Percentiles rank a stretch among this genome's conserved stretches.
Conservation (phyloP, 2,797 vertebrate genomes). For the Smutsia gigantea region DNA sequence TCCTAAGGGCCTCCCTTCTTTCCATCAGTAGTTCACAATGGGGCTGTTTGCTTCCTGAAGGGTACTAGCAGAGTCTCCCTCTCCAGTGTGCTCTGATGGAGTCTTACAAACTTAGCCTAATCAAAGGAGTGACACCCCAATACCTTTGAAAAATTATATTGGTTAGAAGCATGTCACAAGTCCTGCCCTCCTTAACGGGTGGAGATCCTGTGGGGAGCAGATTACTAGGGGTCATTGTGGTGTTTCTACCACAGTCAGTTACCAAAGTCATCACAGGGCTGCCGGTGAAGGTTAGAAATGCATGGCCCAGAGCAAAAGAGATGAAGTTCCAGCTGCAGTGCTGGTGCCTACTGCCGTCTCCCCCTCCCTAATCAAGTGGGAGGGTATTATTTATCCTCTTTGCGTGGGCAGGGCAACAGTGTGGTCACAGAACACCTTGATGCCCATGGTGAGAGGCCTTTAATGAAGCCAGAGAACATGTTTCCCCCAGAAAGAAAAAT, state of each 20-base stretch:
- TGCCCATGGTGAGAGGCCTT: slow-evolving; percentile 66
- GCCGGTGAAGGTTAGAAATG: not conserved
- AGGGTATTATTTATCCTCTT: slow-evolving; percentile 54
- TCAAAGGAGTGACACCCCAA: not conserved
- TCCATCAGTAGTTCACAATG: not conserved
- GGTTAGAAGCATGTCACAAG: not conserved
- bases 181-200: too few relatives aligned
- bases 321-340: not conserved
- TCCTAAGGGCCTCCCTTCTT: not conserved
- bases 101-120: not conserved
- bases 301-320: not conserved
- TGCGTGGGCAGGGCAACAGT: slow-evolving; percentile 66
- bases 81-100: not conserved
- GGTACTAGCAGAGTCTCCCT: not conserved
- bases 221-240: not conserved
- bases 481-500: slow-evolving; percentile 52
- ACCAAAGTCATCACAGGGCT: not conserved
- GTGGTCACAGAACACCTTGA: slow-evolving; percentile 69
- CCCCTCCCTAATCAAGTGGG: not conserved
- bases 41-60: not conserved
- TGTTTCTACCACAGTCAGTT: not conserved
- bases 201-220: not conserved
- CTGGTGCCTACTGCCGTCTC: not conserved
- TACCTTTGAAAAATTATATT: not conserved
- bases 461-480: slow-evolving; percentile 60